Evolutionary conservation across 2,113 vertebrate genomes (phyloP).

Genomic region (Trinectes maculatus): DNA sequence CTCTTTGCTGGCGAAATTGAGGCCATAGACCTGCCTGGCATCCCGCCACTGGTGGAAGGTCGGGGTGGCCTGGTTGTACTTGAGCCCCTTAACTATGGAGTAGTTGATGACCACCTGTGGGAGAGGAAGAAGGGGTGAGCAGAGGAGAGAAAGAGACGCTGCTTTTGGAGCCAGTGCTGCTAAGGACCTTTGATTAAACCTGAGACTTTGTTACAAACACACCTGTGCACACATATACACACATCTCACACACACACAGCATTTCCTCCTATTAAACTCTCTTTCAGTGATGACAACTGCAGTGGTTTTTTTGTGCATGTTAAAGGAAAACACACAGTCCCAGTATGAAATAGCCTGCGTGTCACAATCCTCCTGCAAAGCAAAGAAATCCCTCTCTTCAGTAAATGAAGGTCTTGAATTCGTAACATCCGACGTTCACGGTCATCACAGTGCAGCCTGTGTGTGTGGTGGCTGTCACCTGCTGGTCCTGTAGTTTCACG

Average conservation of each 20-base stretch:
- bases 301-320: background rate
- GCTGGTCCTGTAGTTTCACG: slow-evolving; percentile 98
- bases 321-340: slow-evolving; percentile 1
- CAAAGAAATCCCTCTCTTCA: background rate
- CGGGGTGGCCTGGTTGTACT: slow-evolving; percentile 84
- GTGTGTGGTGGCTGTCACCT: slow-evolving; percentile 76
- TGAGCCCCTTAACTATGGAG: slow-evolving; percentile 84
- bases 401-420: background rate
- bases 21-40: slow-evolving; percentile 83
- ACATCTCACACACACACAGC: too few species aligned
- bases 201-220: background rate
- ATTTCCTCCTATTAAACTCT: background rate
- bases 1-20: slow-evolving; percentile 84
- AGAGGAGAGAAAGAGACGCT: background rate
- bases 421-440: background rate
- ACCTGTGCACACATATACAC: too few species aligned
- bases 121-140: background rate
- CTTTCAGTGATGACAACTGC: background rate
- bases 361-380: slow-evolving; percentile 13
- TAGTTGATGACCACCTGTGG: slow-evolving; percentile 83
- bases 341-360: background rate
- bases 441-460: background rate
- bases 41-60: slow-evolving; percentile 84
- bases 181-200: slow-evolving; percentile 14
- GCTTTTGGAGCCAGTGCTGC: background rate